A percentile compares a stretch with the other conserved stretches of the same genome.
Conservation (phyloP, 2,797 vertebrate species). For the Halcyon smyrnensis region DNA sequence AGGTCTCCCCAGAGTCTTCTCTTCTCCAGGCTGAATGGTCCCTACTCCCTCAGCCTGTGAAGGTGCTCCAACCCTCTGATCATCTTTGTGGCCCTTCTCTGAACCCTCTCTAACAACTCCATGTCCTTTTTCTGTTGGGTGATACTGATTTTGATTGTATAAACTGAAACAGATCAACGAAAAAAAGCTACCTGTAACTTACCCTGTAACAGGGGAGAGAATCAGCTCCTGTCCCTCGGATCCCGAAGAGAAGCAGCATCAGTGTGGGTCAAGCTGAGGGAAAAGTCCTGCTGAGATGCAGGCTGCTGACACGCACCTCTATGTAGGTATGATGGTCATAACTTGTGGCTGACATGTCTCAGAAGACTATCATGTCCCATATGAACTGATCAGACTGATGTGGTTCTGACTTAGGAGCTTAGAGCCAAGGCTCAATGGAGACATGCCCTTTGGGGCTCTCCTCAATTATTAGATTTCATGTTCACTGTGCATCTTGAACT, state of each 20-base stretch:
- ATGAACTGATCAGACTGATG: background rate
- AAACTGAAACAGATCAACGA: background rate
- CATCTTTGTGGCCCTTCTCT: too few relatives aligned
- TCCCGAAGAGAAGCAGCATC: background rate
- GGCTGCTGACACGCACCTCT: background rate
- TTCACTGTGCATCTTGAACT: background rate
- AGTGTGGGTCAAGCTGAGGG: background rate
- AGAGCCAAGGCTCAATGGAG: background rate
- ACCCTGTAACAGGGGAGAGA: background rate
- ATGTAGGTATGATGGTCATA: background rate
- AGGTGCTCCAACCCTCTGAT: too few relatives aligned
- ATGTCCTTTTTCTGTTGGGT: too few relatives aligned
- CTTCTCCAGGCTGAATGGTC: too few relatives aligned
- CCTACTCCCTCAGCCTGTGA: too few relatives aligned
- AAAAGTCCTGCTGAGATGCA: background rate
- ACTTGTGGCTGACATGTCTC: background rate
- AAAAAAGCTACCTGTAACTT: background rate
- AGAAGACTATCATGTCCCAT: background rate
- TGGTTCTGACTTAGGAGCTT: background rate
- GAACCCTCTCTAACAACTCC: too few relatives aligned
- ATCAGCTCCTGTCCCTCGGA: fast-evolving
- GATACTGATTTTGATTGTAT: background rate
- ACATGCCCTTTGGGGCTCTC: background rate
- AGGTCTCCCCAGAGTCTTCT: too few relatives aligned
- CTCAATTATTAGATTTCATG: background rate